Evolutionary conservation across 1,140 invertebrate genomes (phyloP).

Genomic region (Drosophila subpulchrella): DNA sequence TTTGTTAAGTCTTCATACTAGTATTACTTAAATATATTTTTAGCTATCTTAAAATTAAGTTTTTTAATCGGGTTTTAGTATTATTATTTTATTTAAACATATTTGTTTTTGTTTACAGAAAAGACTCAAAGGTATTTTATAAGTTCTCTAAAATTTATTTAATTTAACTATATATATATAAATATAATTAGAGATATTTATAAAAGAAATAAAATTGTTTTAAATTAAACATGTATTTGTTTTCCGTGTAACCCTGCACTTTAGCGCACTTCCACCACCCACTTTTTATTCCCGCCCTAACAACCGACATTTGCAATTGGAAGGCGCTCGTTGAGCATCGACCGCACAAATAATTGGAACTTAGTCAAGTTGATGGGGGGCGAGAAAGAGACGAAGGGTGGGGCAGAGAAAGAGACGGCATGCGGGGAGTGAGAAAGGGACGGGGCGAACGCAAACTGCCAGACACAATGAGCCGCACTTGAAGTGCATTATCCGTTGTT

Average conservation of each 20-base stretch:
- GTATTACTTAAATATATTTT: too few relatives aligned
- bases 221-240: not conserved
- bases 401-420: slow-evolving; percentile 7
- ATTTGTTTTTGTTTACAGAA: too few relatives aligned
- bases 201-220: not conserved
- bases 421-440: slow-evolving; percentile 6
- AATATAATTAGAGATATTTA: too few relatives aligned
- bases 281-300: slow-evolving; percentile 10
- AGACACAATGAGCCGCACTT: slow-evolving; percentile 80
- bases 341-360: slow-evolving; percentile 82
- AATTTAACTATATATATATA: too few relatives aligned
- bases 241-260: slow-evolving; percentile 25
- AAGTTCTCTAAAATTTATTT: too few relatives aligned
- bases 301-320: slow-evolving; percentile 49
- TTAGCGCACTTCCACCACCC: slow-evolving; percentile 14
- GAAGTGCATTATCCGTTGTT: slow-evolving; percentile 80
- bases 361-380: slow-evolving; percentile 64
- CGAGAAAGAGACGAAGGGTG: slow-evolving; percentile 1
- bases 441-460: slow-evolving; percentile 30
- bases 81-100: too few relatives aligned
- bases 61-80: too few relatives aligned
- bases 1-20: too few relatives aligned
- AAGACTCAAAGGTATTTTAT: too few relatives aligned
- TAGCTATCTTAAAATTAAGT: too few relatives aligned
- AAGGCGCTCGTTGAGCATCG: slow-evolving; percentile 61